Conservation (phyloP, 2,113 vertebrate species). For the Nettapus auritus region DNA sequence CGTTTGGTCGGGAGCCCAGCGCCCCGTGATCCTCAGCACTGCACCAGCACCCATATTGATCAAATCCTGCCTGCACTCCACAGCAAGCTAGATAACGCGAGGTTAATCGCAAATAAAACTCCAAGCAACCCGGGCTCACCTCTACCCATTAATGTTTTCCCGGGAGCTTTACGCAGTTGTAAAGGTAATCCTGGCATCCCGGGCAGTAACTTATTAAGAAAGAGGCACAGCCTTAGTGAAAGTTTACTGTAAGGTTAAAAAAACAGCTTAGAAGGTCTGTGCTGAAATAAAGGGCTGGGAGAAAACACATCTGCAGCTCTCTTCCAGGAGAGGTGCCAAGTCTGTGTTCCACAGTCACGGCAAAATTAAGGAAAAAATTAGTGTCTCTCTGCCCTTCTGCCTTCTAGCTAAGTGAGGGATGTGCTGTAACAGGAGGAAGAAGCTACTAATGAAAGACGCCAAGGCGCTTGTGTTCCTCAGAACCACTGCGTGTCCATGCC, state of each 20-base stretch:
- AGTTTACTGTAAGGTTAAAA: background rate
- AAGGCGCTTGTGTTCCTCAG: background rate
- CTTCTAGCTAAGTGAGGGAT: background rate
- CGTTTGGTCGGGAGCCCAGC: background rate
- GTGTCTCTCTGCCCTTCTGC: background rate
- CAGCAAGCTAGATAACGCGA: background rate
- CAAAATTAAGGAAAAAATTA: background rate
- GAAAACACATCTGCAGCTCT: conserved; percentile 1
- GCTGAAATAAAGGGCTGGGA: background rate
- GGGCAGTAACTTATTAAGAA: background rate
- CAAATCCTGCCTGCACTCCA: background rate
- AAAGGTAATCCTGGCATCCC: background rate
- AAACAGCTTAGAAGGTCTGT: background rate
- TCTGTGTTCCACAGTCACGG: background rate
- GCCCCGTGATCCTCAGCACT: background rate
- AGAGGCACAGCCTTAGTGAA: background rate
- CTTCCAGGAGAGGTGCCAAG: background rate
- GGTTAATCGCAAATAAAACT: background rate
- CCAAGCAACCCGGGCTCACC: background rate
- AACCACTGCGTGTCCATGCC: background rate
- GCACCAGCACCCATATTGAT: background rate
- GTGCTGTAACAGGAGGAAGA: background rate
- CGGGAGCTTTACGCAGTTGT: background rate
- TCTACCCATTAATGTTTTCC: background rate
- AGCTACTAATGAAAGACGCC: background rate